phyloP scores from a whole-genome alignment of 1,140 invertebrate species.

The Adoxophyes honmai region DNA sequence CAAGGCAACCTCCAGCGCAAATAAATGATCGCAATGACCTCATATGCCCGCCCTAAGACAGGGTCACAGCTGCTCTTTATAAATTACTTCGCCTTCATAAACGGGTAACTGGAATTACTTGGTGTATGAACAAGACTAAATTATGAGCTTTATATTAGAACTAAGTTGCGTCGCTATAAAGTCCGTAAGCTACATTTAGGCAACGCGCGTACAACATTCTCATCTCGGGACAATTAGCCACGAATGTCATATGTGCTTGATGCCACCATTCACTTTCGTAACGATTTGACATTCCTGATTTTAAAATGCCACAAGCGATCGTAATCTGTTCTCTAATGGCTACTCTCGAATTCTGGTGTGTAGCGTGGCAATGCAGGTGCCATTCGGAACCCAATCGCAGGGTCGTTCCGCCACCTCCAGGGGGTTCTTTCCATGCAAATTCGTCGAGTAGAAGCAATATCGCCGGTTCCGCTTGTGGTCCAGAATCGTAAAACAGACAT shows the following conservation, averaged over 20 bases:
- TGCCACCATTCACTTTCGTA: too few species aligned
- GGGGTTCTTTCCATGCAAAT: conserved; percentile 15
- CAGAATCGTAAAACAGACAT: conserved; percentile 8
- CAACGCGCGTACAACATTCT: too few species aligned
- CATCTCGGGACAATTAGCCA: too few species aligned
- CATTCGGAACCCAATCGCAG: conserved; percentile 1
- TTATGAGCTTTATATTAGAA: too few species aligned
- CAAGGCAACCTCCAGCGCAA: too few species aligned
- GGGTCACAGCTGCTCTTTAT: conserved; percentile 10
- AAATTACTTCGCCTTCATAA: conserved; percentile 8
- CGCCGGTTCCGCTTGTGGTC: conserved; percentile 3
- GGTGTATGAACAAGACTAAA: background rate
- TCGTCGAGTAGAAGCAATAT: background rate
- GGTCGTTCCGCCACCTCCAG: conserved; percentile 1
- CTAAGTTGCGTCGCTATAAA: too few species aligned
- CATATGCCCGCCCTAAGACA: background rate
- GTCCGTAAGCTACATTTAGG: too few species aligned
- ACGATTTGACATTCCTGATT: background rate
- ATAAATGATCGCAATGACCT: conserved; percentile 1
- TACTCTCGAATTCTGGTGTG: background rate
- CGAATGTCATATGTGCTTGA: too few species aligned
- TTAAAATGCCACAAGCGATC: background rate
- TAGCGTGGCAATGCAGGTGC: conserved; percentile 3
- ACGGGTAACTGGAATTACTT: conserved; percentile 4
- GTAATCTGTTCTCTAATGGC: conserved; percentile 14